A percentile compares a stretch with the other conserved stretches of the same genome.
Conservation (phyloP, 2,113 vertebrate species). For the Cacatua alba region DNA sequence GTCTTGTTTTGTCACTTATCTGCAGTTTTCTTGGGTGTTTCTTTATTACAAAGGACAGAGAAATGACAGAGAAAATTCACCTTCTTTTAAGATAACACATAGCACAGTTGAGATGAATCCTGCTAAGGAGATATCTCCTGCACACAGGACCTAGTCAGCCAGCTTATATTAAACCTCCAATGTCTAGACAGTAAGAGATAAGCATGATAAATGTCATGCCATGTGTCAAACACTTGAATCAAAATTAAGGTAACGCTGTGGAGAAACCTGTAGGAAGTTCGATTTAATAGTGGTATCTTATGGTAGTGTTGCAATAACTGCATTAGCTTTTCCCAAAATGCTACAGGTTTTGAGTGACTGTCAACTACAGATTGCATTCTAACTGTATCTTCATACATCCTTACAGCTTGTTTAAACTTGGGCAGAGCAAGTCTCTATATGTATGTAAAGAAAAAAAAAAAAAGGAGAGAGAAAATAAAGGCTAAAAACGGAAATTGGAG, state of each 20-base stretch:
- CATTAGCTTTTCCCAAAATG: not conserved
- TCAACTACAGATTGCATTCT: not conserved
- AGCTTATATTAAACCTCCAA: not conserved
- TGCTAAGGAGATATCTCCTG: not conserved
- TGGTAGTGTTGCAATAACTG: not conserved
- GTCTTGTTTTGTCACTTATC: not conserved
- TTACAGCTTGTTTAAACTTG: not conserved
- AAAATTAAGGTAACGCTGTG: not conserved
- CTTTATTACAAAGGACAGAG: not conserved
- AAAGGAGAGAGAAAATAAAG: not conserved
- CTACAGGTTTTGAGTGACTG: not conserved
- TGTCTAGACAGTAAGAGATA: not conserved
- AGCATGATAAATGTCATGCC: not conserved
- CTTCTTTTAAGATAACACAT: not conserved
- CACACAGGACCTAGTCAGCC: not conserved
- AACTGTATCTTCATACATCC: not conserved
- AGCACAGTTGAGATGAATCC: not conserved
- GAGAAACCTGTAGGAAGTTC: not conserved
- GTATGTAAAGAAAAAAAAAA: not conserved
- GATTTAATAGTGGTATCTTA: not conserved
- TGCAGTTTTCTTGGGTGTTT: not conserved
- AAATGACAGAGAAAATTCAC: not conserved
- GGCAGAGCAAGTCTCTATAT: not conserved
- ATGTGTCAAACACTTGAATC: not conserved
- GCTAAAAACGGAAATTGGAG: not conserved